Evolutionary conservation across 2,888 invertebrate genomes (phyloP), one percentile per base, ranked within the genome.

Genomic region (Alentia gelatinosa): DNA sequence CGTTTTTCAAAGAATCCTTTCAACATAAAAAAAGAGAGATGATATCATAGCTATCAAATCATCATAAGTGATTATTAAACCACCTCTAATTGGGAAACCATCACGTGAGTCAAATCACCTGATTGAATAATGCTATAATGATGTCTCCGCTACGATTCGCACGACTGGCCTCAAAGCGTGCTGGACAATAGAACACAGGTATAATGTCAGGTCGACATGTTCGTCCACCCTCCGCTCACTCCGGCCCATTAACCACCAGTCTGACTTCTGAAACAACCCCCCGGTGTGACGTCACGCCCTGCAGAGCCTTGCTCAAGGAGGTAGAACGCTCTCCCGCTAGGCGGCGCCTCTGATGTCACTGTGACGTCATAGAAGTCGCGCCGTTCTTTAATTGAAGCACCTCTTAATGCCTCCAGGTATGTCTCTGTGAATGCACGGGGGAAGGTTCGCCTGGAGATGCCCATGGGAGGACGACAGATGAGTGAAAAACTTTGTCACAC

Each of bases 251-350:
- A 37, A 37, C 19, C 40, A 37, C 37, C 37, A 23, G 9, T 1
- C 83, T 37, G 40, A 83, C 86, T 86, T 86, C 86, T 47, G 50
- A 86, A 47, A 30, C 86, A 30, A 12, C 42, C 50, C 33, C 86
- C 30, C 26, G 47, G 47, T 86, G 86, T 86, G 86, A 86, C 86
- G 86, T 47, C 47, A 86, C 86, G 35, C 15, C 47, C 86, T 56
- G n/a, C 23, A 56, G 56, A n/a, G 56, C 56, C 23, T n/a, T 56
- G 56, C 12, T 56, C 68, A 68, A 68, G 68, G n/a, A 26, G 68
- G 68, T 68, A 30, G 30, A 30, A 68, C 68, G 68, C 26, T n/a
- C 68, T 15, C 68, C 68, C 68, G 68, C 68, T 15, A 68, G 68
- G 68, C 68, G 26, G 68, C 33, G 68, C 1, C 68, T 68, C 12